These are phyloP conservation scores for Pristionchus exspectatus DNA, from an alignment of 2,888 invertebrate species.

Conservation along the genomic window DNA sequence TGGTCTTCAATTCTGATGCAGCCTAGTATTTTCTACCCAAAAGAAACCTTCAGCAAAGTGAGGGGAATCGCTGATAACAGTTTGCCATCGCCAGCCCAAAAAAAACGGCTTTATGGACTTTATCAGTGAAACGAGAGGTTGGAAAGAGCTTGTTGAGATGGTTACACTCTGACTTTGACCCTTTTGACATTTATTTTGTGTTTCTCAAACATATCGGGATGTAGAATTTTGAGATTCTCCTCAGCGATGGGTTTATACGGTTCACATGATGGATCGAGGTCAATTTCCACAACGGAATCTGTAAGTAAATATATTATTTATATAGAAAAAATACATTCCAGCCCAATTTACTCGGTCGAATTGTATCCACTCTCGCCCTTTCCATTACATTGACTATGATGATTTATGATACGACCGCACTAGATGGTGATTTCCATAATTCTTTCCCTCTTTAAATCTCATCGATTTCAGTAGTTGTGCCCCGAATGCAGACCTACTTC, in stretches of 20 bases:
- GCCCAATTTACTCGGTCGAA: neutral
- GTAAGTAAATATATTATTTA: no score
- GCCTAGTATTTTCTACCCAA: no score
- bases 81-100: neutral
- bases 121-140: neutral
- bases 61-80: neutral
- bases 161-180: neutral
- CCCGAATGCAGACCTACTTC: neutral
- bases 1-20: no score
- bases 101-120: neutral
- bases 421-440: neutral
- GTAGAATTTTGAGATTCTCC: neutral
- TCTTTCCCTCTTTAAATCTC: neutral
- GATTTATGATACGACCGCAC: neutral
- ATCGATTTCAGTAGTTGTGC: neutral
- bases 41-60: neutral
- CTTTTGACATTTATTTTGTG: neutral
- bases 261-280: neutral
- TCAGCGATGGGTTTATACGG: neutral
- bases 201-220: neutral
- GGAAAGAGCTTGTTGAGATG: neutral
- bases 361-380: neutral
- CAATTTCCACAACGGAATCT: no score
- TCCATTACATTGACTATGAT: neutral
- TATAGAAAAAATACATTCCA: neutral